phyloP scores from a whole-genome alignment of 2,113 vertebrate genomes.

The Pipa parva region DNA sequence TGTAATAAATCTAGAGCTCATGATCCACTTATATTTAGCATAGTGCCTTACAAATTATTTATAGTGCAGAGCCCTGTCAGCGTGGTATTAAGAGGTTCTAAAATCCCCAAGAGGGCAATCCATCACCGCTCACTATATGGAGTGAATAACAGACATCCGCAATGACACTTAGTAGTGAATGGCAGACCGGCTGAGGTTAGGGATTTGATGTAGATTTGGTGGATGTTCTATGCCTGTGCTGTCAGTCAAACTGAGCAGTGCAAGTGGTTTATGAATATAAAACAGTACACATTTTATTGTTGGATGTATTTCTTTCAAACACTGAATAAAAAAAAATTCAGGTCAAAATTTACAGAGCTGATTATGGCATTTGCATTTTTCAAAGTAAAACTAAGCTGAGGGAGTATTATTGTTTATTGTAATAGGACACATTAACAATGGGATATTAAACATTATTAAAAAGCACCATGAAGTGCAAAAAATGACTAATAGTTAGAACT shows the following conservation, averaged over 20 bases:
- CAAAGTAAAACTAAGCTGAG: too few species aligned
- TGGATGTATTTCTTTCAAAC: neutral
- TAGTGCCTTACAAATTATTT: slow-evolving; percentile 57
- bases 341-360: too few species aligned
- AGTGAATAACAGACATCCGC: slow-evolving; percentile 51
- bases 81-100: slow-evolving; percentile 66
- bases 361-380: too few species aligned
- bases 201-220: slow-evolving; percentile 44
- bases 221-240: slow-evolving; percentile 49
- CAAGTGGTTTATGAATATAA: slow-evolving; percentile 56
- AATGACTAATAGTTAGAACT: too few species aligned
- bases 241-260: slow-evolving; percentile 54
- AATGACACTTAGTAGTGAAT: slow-evolving; percentile 57
- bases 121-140: slow-evolving; percentile 62
- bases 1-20: slow-evolving; percentile 58
- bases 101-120: slow-evolving; percentile 61
- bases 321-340: too few species aligned
- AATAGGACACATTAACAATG: too few species aligned
- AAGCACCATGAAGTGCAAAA: too few species aligned
- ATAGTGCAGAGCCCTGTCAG: slow-evolving; percentile 57
- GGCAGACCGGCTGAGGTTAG: slow-evolving; percentile 54
- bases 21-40: slow-evolving; percentile 57
- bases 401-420: too few species aligned
- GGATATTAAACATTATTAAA: too few species aligned
- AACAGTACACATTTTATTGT: slow-evolving; percentile 47